Base-by-base conservation (phyloP, 2,113 vertebrate species). In the Pseudopodoces humilis region DNA sequence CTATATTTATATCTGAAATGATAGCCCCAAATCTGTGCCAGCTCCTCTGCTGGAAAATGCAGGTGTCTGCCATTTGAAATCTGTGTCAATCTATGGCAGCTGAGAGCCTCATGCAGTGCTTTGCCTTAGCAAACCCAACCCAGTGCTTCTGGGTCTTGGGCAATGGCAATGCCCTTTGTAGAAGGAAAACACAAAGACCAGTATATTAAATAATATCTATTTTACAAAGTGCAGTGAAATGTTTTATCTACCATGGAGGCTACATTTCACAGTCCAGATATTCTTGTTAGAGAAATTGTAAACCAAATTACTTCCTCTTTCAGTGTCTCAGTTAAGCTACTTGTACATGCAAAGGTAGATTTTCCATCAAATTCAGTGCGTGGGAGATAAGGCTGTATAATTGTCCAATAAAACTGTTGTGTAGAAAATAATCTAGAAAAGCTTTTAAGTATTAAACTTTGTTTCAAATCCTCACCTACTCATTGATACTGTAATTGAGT, bases 291-390 rank as follows among this genome's bases (percentile, higher is more conserved):
- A 92, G 77, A 81, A 86, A 91, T 21, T 56, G 56, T 83, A 86
- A 94, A 81, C 47, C 72, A 93, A 93, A 93, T 93, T 84, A 91
- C 80, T 95, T 95, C 90, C 92, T 93, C 64, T 52, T 70, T n/a
- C 0, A 33, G 30, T 75, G 60, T 83, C 52, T 91, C 65, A 44
- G 69, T 67, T 35, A 71, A 86, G 9, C 49, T 78, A 10, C 25
- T 82, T 49, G 22, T 15, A 25, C 79, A 82, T 68, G 62, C 69
- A 91, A 82, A 91, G 56, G 62, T 31, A 84, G 46, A 31, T 65
- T 89, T 87, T 76, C 37, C 37, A 70, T 25, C 53, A 19, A 41
- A 55, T 87, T 72, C 41, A 39, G 81, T 35, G 74, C 46, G n/a
- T 94, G 52, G 5, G 7, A 69, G 81, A 69, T 82, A 86, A 65